Percentiles rank a stretch among this genome's conserved stretches.
Evolutionary conservation across 2,797 vertebrate species (phyloP).

Genomic region (Champsocephalus gunnari): DNA sequence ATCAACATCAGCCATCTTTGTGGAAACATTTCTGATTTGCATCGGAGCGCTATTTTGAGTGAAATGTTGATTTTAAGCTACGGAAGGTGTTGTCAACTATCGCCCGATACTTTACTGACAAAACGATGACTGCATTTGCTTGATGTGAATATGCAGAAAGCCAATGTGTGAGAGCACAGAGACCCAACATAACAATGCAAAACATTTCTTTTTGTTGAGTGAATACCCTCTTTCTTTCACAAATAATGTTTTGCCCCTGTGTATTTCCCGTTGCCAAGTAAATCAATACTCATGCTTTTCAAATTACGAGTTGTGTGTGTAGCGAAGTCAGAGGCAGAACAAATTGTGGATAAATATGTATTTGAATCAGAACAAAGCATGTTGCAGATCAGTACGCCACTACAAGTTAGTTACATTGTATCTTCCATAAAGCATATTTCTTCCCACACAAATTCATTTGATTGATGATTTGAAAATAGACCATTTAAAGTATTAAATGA

Average conservation of each 20-base stretch:
- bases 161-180: neutral
- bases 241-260: neutral
- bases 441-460: slow-evolving; percentile 15
- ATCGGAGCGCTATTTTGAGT: neutral
- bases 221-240: neutral
- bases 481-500: slow-evolving; percentile 6
- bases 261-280: slow-evolving; percentile 24
- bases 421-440: neutral
- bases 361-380: slow-evolving; percentile 4
- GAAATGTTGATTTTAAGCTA: slow-evolving; percentile 7
- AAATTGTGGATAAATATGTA: neutral
- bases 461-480: slow-evolving; percentile 9
- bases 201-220: neutral
- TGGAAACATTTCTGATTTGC: slow-evolving; percentile 14
- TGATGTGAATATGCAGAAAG: slow-evolving; percentile 22
- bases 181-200: neutral
- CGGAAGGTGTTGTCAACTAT: neutral
- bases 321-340: neutral
- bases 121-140: slow-evolving; percentile 31
- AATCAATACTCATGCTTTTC: slow-evolving; percentile 41
- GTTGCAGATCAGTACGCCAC: neutral
- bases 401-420: neutral
- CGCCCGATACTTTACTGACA: neutral
- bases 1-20: slow-evolving; percentile 7
- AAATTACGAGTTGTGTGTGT: slow-evolving; percentile 20